Evolutionary conservation across 1,140 invertebrate genomes (phyloP), one percentile per base, ranked within the genome.

Genomic region (Saccostrea cuccullata): DNA sequence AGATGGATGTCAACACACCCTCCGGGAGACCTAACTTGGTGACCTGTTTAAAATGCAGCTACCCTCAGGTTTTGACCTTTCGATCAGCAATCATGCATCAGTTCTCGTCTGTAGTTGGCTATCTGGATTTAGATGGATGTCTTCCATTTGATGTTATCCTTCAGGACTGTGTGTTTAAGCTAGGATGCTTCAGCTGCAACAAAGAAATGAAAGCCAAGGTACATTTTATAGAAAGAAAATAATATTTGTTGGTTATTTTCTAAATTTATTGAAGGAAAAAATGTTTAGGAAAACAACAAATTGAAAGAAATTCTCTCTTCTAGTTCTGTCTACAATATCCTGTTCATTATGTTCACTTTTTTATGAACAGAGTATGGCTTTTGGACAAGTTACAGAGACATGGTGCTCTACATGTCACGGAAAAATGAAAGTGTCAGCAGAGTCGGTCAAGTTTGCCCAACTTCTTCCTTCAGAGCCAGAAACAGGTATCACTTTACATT

Each of bases 81-180:
- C 87, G 93, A 73, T 92, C 94, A 77, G 90, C 91, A 3, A 89
- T 95, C 58, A 87, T 93, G 4, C 94, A 95, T 90, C 92, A 92
- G 58, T 92, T 93, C 87, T 94, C 94, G 0, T 91, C 91, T 47
- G 90, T 93, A 13, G 87, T 94, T 86, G 95, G 95, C 40, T 95
- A 93, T 88, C 89, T 95, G 15, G 92, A 95, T 89, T 88, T 95
- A 13, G 91, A 93, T 30, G 93, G 92, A 8, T 95, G 95, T 84
- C 86, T 90, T 60, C 90, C 92, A 4, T 92, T 93, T 91, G 95
- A 95, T 85, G 87, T 95, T 6, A 90, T 94, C 64, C 91, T 95
- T 17, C 91, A 91, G 47, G 93, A 94, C 70, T 94, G 93, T 86
- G 47, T 89, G 15, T 91, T 92, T 77, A 89, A 91, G 23, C 82